Evolutionary conservation across 2,888 invertebrate species (phyloP), one percentile per base, ranked within the genome.

Genomic region (Caenorhabditis panamensis): DNA sequence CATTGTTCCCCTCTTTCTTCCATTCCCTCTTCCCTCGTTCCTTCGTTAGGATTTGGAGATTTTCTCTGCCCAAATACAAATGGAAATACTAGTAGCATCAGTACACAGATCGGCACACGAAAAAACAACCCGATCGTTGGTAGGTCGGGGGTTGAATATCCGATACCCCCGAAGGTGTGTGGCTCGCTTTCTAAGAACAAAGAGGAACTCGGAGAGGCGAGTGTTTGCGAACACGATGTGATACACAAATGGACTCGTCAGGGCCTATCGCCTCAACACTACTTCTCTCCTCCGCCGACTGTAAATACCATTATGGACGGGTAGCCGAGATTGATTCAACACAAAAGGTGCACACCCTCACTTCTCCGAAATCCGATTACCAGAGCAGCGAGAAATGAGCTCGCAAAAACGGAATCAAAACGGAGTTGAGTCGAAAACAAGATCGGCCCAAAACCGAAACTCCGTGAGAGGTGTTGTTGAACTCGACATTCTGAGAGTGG

Each of bases 171-270:
- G 63, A 68, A 77, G 68, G 63, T 77, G 64, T 77, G 69, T 77
- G 77, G 69, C 53, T 69, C 67, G 69, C 64, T 64, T 77, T 69
- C 69, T 62, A 79, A 79, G 79, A 79, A 79, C 79, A 79, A 79
- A 68, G 79, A 62, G 56, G 31, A 78, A 78, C 64, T 69, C 71
- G 54, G 53, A 36, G 51, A 54, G 62, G 20, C 28, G 54, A 78
- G 47, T 79, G 79, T 79, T 79, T 79, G 72, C 79, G 62, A 58
- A 79, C 72, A 79, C 79, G 79, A 79, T 79, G 79, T 79, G 79
- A 79, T 79, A 79, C 79, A 67, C 63, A 73, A 79, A 79, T 68
- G 68, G 72, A 72, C 72, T 72, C 61, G 54, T 31, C 67, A 18
- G 37, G 18, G n/a, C n/a, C 71, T 53, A 11, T 36, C 44, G 49